Base-by-base conservation (phyloP, 2,888 invertebrate species). In the Coecobrya sp. region DNA sequence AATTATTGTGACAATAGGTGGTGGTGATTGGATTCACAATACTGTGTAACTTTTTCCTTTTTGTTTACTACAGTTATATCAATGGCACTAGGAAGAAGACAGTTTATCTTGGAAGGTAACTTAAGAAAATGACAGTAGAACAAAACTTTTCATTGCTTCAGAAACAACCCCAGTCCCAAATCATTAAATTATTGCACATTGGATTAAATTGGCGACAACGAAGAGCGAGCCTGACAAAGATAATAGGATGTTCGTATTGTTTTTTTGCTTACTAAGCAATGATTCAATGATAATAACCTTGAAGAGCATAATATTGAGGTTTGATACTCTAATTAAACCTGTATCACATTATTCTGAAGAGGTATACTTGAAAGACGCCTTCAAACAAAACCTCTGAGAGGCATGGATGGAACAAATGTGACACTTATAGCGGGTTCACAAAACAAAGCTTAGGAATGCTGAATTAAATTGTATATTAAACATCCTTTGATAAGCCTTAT, bases 281-380 rank as follows among this genome's bases (percentile, higher is more conserved):
- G 73, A 76, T 45, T 27, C n/a, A n/a, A 36, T 19, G 73, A 49
- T 55, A 86, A 25, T 89, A 81, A 89, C 88, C 88, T 89, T 89
- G 88, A 89, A 52, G 19, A 68, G 11, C 22, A 89, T 49, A n/a
- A n/a, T n/a, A 81, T 27, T 88, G 65, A 81, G 25, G 62, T 30
- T 81, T 82, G 88, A 81, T 89, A 68, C 81, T 89, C 68, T 81
- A 89, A 89, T 81, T 89, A 68, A 82, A 68, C 81, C 49, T 68
- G 68, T 19, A 30, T 42, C 42, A 42, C 25, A 36, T 59, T 45
- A 30, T 49, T 70, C 36, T 3, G 0, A 1, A 68, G 65, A 70
- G 8, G n/a, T n/a, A n/a, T 70, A 19, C 42, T 16, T 7, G 10
- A 36, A 4, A 70, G n/a, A 70, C n/a, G 70, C 76, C 45, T 62